Conservation (phyloP, 2,113 vertebrate genomes). For the Casuarius casuarius region DNA sequence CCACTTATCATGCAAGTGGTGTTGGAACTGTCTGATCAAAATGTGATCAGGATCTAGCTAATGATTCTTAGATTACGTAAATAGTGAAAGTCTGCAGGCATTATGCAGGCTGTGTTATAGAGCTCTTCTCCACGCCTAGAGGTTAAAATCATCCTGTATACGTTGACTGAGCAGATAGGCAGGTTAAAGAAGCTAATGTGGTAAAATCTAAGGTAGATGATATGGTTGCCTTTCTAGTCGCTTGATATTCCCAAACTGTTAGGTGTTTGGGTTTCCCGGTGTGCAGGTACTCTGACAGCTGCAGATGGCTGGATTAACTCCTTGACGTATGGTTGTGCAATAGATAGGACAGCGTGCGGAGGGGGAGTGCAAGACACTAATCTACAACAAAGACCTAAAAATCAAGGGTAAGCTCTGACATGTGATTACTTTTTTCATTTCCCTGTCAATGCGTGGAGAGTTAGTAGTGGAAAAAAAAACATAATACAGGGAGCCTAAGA, state of each 20-base stretch:
- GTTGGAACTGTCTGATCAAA: neutral
- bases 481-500: neutral
- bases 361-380: neutral
- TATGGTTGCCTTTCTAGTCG: neutral
- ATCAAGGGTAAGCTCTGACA: constrained; percentile 55
- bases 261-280: neutral
- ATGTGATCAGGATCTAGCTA: rapidly evolving
- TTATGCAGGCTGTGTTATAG: neutral
- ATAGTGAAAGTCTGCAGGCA: neutral
- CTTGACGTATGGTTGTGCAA: constrained; percentile 37
- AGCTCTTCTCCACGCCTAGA: neutral
- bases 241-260: neutral
- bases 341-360: neutral
- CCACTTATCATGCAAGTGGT: neutral
- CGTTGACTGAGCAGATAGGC: neutral
- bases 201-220: neutral
- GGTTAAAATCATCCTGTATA: neutral
- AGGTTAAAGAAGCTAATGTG: neutral
- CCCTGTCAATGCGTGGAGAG: neutral
- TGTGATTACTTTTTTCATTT: constrained; percentile 37
- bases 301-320: constrained; percentile 61
- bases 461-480: neutral
- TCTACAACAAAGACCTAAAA: constrained; percentile 43
- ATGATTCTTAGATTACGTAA: neutral
- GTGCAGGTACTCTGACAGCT: constrained; percentile 5